phyloP scores from a whole-genome alignment of 1,140 invertebrate species.

The Cephus cinctus region DNA sequence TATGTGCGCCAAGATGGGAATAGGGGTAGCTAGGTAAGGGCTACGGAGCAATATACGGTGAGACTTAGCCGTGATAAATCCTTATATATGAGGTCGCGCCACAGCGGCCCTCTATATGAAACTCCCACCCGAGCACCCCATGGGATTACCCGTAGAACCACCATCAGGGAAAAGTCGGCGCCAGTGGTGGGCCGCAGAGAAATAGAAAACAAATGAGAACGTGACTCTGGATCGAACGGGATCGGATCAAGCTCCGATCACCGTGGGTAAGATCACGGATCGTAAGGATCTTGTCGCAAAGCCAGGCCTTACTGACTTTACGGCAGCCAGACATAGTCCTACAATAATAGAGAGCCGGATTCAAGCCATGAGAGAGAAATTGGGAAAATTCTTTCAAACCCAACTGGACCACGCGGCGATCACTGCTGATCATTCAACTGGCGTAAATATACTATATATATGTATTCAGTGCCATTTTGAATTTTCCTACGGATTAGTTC shows the following conservation, averaged over 20 bases:
- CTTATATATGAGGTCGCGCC: slow-evolving; percentile 54
- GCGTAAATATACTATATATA: no score
- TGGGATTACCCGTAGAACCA: slow-evolving; percentile 49
- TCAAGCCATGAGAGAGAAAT: no score
- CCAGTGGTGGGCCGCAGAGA: slow-evolving; percentile 12
- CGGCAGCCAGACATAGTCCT: no score
- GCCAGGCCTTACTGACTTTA: background rate
- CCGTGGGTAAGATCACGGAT: background rate
- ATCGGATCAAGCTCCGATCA: background rate
- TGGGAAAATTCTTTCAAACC: no score
- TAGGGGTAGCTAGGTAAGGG: slow-evolving; percentile 4
- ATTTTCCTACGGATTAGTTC: no score
- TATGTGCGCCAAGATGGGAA: background rate
- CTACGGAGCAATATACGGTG: slow-evolving; percentile 51
- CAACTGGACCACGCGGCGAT: no score
- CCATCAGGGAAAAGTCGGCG: slow-evolving; percentile 12
- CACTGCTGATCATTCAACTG: no score
- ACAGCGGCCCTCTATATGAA: slow-evolving; percentile 49
- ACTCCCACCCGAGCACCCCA: slow-evolving; percentile 43
- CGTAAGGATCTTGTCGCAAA: background rate
- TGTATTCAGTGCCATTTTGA: no score
- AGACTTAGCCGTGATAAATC: slow-evolving; percentile 56
- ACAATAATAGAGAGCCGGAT: no score
- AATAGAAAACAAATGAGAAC: slow-evolving; percentile 39
- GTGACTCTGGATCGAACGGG: background rate